Conservation (phyloP, 2,113 vertebrate genomes). For the Dipodomys spectabilis region DNA sequence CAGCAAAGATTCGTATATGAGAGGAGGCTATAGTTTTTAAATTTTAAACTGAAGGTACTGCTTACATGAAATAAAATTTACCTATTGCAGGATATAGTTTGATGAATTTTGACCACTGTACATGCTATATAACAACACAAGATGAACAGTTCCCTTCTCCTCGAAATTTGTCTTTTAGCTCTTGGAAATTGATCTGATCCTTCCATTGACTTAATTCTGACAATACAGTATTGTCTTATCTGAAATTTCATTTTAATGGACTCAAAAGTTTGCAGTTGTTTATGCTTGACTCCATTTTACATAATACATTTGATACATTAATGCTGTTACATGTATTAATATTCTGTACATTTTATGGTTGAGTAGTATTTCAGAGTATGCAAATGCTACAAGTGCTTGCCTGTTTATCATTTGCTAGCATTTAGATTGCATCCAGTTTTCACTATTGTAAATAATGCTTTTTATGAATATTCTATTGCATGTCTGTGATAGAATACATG, state of each 20-base stretch:
- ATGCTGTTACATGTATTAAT: not conserved
- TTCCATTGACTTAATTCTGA: not conserved
- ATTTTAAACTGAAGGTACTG: not conserved
- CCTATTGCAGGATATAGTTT: not conserved
- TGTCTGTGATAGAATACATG: not conserved
- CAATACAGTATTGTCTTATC: not conserved
- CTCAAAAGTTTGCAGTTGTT: not conserved
- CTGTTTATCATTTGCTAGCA: not conserved
- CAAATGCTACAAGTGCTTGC: too few relatives aligned
- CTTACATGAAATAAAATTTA: not conserved
- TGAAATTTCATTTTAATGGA: not conserved
- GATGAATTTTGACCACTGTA: not conserved
- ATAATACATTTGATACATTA: not conserved
- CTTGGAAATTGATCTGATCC: not conserved
- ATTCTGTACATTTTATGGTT: not conserved
- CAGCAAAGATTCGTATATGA: not conserved
- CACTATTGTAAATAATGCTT: not conserved
- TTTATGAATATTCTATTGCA: not conserved
- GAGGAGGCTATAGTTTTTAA: not conserved
- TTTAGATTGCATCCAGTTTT: not conserved
- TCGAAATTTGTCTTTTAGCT: not conserved
- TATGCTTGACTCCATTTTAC: not conserved
- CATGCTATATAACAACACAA: not conserved
- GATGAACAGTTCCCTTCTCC: not conserved
- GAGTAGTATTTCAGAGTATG: not conserved